phyloP scores from a whole-genome alignment of 1,140 invertebrate genomes.

The Drosophila repletoides region DNA sequence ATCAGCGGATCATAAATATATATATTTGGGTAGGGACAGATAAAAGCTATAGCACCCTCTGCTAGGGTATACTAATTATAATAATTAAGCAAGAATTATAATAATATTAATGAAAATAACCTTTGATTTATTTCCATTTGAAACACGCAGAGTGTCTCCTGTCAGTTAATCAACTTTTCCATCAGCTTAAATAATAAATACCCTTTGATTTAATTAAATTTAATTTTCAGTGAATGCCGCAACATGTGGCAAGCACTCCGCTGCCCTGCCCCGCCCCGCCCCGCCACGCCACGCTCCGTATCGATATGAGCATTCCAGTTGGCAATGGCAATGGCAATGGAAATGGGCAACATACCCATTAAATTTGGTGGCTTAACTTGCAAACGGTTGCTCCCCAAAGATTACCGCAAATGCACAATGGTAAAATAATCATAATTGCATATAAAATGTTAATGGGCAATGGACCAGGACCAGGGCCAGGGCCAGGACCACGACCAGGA shows the following conservation, averaged over 20 bases:
- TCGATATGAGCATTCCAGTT: constrained; percentile 7
- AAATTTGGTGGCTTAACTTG: constrained; percentile 61
- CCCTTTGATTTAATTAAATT: constrained; percentile 30
- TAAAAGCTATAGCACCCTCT: too few species aligned
- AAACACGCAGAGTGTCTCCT: too few species aligned
- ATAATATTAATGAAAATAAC: too few species aligned
- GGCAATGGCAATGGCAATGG: background rate
- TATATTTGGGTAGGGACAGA: too few species aligned
- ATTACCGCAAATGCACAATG: constrained; percentile 80
- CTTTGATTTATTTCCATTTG: too few species aligned
- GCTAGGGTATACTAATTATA: too few species aligned
- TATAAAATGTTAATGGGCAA: constrained; percentile 80
- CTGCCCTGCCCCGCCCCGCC: too few species aligned
- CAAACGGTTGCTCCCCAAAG: constrained; percentile 70
- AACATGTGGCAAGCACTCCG: constrained; percentile 26
- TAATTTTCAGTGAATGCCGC: constrained; percentile 18
- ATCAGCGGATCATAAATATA: too few species aligned
- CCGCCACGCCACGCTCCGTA: too few species aligned
- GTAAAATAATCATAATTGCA: constrained; percentile 81
- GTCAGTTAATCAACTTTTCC: too few species aligned
- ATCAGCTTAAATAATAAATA: background rate
- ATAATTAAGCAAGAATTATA: too few species aligned
- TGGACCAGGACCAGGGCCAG: constrained; percentile 42
- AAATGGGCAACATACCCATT: constrained; percentile 47
- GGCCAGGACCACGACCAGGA: background rate